Conservation (phyloP, 1,140 invertebrate species). For the Telenomus remus region DNA sequence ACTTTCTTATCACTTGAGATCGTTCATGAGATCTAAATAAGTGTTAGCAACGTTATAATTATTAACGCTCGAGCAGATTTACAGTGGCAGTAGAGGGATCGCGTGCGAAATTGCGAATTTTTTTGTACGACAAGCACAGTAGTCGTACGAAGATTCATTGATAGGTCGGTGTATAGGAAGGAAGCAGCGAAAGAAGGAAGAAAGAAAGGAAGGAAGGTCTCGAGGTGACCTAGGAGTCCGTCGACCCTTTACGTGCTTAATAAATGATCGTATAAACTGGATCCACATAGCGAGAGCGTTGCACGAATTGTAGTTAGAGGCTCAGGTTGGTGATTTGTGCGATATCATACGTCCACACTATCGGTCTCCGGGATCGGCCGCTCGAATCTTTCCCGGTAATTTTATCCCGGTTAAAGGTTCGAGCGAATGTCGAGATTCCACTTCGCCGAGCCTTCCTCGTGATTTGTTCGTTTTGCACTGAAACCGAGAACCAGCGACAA, state of each 20-base stretch:
- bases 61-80: slow-evolving; percentile 39
- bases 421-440: slow-evolving; percentile 59
- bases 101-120: slow-evolving; percentile 48
- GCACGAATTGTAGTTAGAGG: slow-evolving; percentile 66
- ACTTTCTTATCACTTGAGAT: not conserved
- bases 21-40: not conserved
- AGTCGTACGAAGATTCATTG: slow-evolving; percentile 47
- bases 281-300: slow-evolving; percentile 50
- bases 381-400: slow-evolving; percentile 67
- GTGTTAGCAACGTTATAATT: slow-evolving; percentile 23
- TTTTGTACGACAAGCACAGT: slow-evolving; percentile 42
- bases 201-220: slow-evolving; percentile 53
- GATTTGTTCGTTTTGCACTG: slow-evolving; percentile 47
- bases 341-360: slow-evolving; percentile 68
- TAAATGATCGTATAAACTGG: slow-evolving; percentile 71
- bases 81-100: slow-evolving; percentile 30
- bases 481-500: slow-evolving; percentile 57
- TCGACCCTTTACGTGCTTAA: slow-evolving; percentile 69
- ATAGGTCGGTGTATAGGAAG: slow-evolving; percentile 22
- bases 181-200: slow-evolving; percentile 16
- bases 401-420: slow-evolving; percentile 69
- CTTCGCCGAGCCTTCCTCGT: slow-evolving; percentile 43
- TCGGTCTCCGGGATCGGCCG: slow-evolving; percentile 67
- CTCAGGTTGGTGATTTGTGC: slow-evolving; percentile 66
- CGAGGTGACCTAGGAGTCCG: slow-evolving; percentile 56